Evolutionary conservation across 2,797 vertebrate genomes (phyloP), one percentile per base, ranked within the genome.

Genomic region (Spondyliosoma cantharus): DNA sequence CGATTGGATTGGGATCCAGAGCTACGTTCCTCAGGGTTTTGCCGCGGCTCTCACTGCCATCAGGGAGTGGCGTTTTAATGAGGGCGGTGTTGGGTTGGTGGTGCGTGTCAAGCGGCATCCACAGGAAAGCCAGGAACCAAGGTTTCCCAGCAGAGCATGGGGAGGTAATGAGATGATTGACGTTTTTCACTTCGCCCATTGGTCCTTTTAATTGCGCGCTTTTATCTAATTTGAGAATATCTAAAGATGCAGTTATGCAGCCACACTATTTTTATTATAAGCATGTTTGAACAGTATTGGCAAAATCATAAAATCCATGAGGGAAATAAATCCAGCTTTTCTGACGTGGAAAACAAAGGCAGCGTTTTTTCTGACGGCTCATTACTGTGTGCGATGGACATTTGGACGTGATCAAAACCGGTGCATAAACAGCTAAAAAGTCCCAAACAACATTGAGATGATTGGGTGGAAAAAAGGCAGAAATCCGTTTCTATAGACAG

Each of bases 311-410:
- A 67, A 67, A 76, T 63, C 22, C 6, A 37, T 4, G 42, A 15
- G 61, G 32, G 32, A 71, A 19, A 65, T 19, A 29, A 57, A 58
- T 63, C 13, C 15, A 45, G 14, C 16, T 61, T 70, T 57, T 56
- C 20, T 62, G 42, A 58, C 37, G 12, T 24, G 5, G 11, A 60
- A 49, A 70, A 60, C 29, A 73, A 68, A 68, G 50, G 32, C 3
- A 57, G 8, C 11, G 14, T 29, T 59, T 59, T 17, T 59, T 17
- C 9, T 11, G 64, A 50, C 24, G 20, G n/a, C 17, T 15, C 11
- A 45, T 49, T 25, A 11, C 9, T 37, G 8, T 11, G 49, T 49
- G 9, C 49, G 66, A 37, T 24, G 17, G 60, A 46, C 49, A 4
- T 50, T 20, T 57, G 22, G 37, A 74, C 15, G 14, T 32, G n/a